Base-by-base conservation (phyloP, 2,797 vertebrate species). In the Anabas testudineus region DNA sequence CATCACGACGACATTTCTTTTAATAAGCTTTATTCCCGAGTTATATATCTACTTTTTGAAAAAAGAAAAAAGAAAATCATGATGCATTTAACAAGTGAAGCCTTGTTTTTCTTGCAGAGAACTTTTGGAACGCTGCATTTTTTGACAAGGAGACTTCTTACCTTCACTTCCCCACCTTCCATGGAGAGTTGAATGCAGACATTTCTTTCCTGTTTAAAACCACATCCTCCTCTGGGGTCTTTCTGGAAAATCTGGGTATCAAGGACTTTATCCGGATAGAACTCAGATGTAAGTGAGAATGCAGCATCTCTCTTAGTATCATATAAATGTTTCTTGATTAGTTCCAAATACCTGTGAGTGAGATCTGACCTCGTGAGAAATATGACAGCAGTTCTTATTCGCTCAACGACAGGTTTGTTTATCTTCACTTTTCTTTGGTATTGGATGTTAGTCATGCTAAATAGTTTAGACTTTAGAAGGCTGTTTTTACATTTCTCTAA, bases 191-290 rank as follows among this genome's bases (percentile, higher is more conserved):
- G 41, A 98, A 95, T 2, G 97, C 96, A 6, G 97, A 99, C 68
- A 94, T 99, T 28, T 96, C 96, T 16, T 98, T 99, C 90, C 94
- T 97, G 79, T 99, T 99, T 74, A 99, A 99, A 91, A 99, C 97
- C 24, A 94, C 93, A 13, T 94, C 96, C n/a, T 95, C 94, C 1
- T 97, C 96, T 1, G 97, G 97, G 30, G 94, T 99, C 10, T 98
- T 99, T 91, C 89, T 99, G 88, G 97, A 99, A 88, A 99, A 98
- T 81, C 90, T 99, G 63, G 97, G 97, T 74, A 98, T 98, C 85
- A 97, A 95, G 41, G 97, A 99, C 76, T 99, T 98, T 84, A 97
- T 99, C 76, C 93, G 97, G 53, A 96, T 99, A 71, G 96, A 98
- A 66, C 93, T 99, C 42, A 90, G 93, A 80, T 95, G 97, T 98